These are phyloP conservation scores for Matsumurasca onukii DNA, from an alignment of 1,140 invertebrate species.

Conservation along the genomic window DNA sequence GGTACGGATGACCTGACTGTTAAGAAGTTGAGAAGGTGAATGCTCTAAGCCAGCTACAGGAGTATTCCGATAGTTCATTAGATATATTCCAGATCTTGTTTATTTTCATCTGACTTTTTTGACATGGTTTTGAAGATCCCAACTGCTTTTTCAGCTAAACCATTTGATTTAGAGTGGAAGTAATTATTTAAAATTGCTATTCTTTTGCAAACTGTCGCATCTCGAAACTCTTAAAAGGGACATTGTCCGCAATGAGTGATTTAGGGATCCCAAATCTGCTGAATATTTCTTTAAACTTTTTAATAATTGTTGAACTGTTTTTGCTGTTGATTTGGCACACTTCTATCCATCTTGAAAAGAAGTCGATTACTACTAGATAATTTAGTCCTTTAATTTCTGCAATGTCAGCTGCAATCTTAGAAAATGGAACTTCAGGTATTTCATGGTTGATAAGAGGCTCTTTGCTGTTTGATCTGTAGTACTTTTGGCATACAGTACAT, in stretches of 20 bases:
- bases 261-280: slow-evolving; percentile 34
- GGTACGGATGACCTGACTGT: no score
- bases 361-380: slow-evolving; percentile 38
- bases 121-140: neutral
- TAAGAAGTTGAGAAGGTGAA: slow-evolving; percentile 1
- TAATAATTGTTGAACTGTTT: slow-evolving; percentile 35
- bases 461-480: neutral
- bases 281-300: neutral
- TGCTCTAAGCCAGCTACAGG: neutral
- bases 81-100: slow-evolving; percentile 28
- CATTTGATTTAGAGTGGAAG: slow-evolving; percentile 8
- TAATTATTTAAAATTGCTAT: no score
- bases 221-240: no score
- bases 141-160: slow-evolving; percentile 17
- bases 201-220: no score
- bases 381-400: slow-evolving; percentile 18
- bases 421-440: slow-evolving; percentile 10
- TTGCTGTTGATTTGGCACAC: slow-evolving; percentile 48
- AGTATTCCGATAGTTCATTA: neutral
- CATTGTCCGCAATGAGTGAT: slow-evolving; percentile 49
- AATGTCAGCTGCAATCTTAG: slow-evolving; percentile 11
- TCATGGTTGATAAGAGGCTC: slow-evolving; percentile 1
- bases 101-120: slow-evolving; percentile 26
- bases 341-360: slow-evolving; percentile 50
- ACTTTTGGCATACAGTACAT: slow-evolving; percentile 1